Percentiles rank a stretch among this genome's conserved stretches.
These are phyloP conservation scores for Drosophila diplacantha DNA, from an alignment of 2,888 invertebrate genomes.

Conservation along the genomic window DNA sequence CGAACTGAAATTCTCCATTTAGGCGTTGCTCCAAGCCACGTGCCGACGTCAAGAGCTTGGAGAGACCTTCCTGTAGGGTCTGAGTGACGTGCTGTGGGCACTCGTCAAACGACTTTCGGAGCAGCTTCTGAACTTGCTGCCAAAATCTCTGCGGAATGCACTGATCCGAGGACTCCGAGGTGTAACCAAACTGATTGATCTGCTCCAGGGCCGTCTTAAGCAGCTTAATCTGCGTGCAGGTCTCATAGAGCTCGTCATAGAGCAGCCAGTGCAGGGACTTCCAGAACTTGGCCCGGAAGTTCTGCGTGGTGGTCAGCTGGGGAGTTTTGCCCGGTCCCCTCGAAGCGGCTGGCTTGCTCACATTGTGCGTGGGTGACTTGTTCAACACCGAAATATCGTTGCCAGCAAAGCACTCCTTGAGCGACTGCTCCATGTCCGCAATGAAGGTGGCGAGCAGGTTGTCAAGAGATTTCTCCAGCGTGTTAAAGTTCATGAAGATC, in stretches of 20 bases:
- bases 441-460: conserved; percentile 76
- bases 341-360: conserved; percentile 18
- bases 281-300: conserved; percentile 86
- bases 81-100: conserved; percentile 75
- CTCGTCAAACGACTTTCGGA: conserved; percentile 76
- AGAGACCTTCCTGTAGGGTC: conserved; percentile 76
- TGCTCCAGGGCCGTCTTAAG: conserved; percentile 76
- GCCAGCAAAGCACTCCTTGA: conserved; percentile 77
- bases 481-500: conserved; percentile 77
- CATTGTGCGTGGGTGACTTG: conserved; percentile 65
- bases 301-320: conserved; percentile 79
- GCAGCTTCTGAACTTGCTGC: conserved; percentile 78
- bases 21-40: conserved; percentile 74
- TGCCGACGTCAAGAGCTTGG: conserved; percentile 75
- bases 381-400: conserved; percentile 79
- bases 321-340: conserved; percentile 79
- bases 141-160: conserved; percentile 80
- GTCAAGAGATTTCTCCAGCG: conserved; percentile 74
- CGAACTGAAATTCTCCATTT: conserved; percentile 73
- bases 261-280: conserved; percentile 91
- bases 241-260: conserved; percentile 85
- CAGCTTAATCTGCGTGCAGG: conserved; percentile 82
- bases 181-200: conserved; percentile 68
- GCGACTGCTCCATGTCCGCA: conserved; percentile 75
- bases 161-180: conserved; percentile 59